Evolutionary conservation across 2,113 vertebrate species (phyloP), one percentile per base, ranked within the genome.

Genomic region (Numida meleagris): DNA sequence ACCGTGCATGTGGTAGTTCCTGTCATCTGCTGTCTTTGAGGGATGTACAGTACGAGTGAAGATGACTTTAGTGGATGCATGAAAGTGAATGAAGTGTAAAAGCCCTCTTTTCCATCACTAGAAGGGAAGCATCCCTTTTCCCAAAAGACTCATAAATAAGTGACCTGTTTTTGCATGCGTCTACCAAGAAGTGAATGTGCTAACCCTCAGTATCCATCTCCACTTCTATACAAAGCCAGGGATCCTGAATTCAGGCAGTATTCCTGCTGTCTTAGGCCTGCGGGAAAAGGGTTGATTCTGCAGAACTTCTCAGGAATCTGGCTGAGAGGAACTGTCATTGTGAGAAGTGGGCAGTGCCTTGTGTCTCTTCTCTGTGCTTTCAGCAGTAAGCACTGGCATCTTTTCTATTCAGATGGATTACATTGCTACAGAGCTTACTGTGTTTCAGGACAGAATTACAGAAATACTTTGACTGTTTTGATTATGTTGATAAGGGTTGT

Each of bases 371-470:
- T 75, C 16, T 73, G 38, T 85, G n/a, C 12, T 34, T 19, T 61
- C 38, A 36, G 29, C 42, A 23, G 8, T 29, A 78, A 59, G 50
- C 2, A 1, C 6, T 31, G n/a, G 38, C 6, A 3, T 79, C 40
- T 40, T 67, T 82, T 38, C 45, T 45, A n/a, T 81, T 48, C 29
- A 34, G 50, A 24, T 79, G 71, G 67, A 78, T 73, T 33, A 6
- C 40, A 46, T n/a, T 19, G 72, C 15, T 66, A 3, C 13, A 38
- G 42, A 66, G 40, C 13, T 66, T 88, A 59, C n/a, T 72, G 25
- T 78, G 90, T 89, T 70, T 84, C 40, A 78, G 66, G 65, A 51
- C 34, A 71, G 66, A 93, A 78, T 59, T 85, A 21, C 1, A 72
- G 43, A 89, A 86, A 63, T 79, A 40, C 29, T 68, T 74, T 1